Evolutionary conservation across 2,888 invertebrate genomes (phyloP), one percentile per base, ranked within the genome.

Genomic region (Callimorpha dominula): DNA sequence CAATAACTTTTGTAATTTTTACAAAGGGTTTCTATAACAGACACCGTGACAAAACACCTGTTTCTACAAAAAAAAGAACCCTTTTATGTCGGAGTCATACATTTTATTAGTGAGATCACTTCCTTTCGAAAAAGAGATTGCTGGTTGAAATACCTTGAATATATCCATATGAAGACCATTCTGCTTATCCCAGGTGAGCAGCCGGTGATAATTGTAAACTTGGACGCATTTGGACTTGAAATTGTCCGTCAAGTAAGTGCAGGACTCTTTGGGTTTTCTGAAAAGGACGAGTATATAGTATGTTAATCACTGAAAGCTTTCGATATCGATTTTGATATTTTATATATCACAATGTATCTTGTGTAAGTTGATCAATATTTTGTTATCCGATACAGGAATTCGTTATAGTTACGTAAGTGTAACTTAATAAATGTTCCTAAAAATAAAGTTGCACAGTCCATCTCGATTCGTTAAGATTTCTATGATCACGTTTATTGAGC

Each of bases 101-200:
- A 8, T 46, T 46, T 46, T 46, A 46, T 46, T 9, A 46, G 4
- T 8, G 6, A 1, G 9, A 46, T 9, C 43, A 8, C 43, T 46
- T 46, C 8, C 43, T 6, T 46, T 46, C 43, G 43, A 9, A 8
- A 46, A 46, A 46, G 9, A 46, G 43, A 46, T 46, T 8, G 9
- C 43, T 4, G 8, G 43, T 46, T 40, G 15, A 1, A 14, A 5
- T 49, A 97, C 97, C 96, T 98, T 98, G 85, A 98, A 98, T 76
- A 98, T 97, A 87, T 98, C 98, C 96, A 98, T 97, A 81, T 98
- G 98, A 1, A 98, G 96, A 14, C 98, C 98, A 68, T 97, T 96
- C 72, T 97, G 96, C 78, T 97, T 97, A 86, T 98, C 98, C 98
- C 98, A 98, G 0, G 98, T 98, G 6, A 98, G 89, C 0, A 98